Conservation (phyloP, 2,113 vertebrate genomes). For the Dinomys branickii region DNA sequence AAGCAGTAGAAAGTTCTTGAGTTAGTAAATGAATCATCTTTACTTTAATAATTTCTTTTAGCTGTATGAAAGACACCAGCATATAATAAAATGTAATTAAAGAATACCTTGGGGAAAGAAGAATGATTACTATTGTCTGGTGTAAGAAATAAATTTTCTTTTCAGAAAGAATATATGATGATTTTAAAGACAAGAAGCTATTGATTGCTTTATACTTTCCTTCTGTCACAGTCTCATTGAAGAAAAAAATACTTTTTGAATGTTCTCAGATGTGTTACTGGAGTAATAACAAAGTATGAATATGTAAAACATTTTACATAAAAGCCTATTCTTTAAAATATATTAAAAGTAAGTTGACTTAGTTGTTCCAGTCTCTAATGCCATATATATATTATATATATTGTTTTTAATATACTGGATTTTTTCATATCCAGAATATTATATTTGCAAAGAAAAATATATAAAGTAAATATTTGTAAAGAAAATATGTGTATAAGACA, state of each 20-base stretch:
- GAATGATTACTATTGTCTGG: neutral
- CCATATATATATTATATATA: neutral
- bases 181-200: neutral
- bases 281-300: neutral
- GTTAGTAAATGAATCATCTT: neutral
- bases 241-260: neutral
- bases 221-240: neutral
- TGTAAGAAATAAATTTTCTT: slow-evolving; percentile 59
- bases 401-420: neutral
- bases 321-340: neutral
- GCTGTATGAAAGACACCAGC: slow-evolving; percentile 27
- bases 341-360: neutral
- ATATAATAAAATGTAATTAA: neutral
- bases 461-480: neutral
- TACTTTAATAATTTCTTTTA: slow-evolving; percentile 57
- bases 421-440: neutral
- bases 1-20: slow-evolving; percentile 37
- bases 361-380: neutral
- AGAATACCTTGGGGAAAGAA: neutral
- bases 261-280: neutral
- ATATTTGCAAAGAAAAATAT: neutral
- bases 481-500: neutral
- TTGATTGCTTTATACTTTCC: neutral
- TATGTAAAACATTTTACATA: neutral
- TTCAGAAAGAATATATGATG: neutral